These are phyloP conservation scores for Nibea albiflora DNA, from an alignment of 2,113 vertebrate species.

Conservation along the genomic window DNA sequence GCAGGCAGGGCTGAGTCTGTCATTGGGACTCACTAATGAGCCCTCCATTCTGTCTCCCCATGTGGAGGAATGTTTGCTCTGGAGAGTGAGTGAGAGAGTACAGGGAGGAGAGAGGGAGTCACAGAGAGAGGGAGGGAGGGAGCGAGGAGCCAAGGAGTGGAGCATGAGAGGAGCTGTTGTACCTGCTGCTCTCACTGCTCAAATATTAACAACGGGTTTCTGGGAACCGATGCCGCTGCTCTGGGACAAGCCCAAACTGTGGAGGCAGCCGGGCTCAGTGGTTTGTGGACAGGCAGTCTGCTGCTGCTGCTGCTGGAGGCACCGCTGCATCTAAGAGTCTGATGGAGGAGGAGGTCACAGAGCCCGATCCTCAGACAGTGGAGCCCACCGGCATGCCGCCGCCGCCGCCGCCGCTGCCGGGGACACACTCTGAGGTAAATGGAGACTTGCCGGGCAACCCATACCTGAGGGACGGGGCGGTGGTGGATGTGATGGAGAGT, in stretches of 20 bases:
- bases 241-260: constrained; percentile 71
- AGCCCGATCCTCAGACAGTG: constrained; percentile 64
- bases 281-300: constrained; percentile 61
- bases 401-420: constrained; percentile 13
- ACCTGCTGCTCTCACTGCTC: constrained; percentile 79
- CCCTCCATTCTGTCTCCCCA: constrained; percentile 61
- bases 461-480: constrained; percentile 57
- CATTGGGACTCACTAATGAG: constrained; percentile 75
- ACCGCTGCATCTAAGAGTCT: constrained; percentile 53
- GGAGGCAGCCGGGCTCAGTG: constrained; percentile 72
- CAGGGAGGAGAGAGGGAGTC: constrained; percentile 25
- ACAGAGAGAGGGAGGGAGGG: constrained; percentile 22
- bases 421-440: constrained; percentile 64
- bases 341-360: constrained; percentile 84
- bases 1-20: constrained; percentile 67
- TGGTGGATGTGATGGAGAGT: constrained; percentile 58
- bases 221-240: constrained; percentile 76
- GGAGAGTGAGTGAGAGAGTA: constrained; percentile 63
- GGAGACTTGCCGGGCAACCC: constrained; percentile 75
- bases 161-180: constrained; percentile 67
- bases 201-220: constrained; percentile 73
- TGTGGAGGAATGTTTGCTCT: constrained; percentile 77
- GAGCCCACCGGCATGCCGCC: constrained; percentile 54
- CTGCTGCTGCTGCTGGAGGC: constrained; percentile 50
- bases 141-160: constrained; percentile 56